Evolutionary conservation across 2,113 vertebrate species (phyloP).

Genomic region (Gymnorhina tibicen): DNA sequence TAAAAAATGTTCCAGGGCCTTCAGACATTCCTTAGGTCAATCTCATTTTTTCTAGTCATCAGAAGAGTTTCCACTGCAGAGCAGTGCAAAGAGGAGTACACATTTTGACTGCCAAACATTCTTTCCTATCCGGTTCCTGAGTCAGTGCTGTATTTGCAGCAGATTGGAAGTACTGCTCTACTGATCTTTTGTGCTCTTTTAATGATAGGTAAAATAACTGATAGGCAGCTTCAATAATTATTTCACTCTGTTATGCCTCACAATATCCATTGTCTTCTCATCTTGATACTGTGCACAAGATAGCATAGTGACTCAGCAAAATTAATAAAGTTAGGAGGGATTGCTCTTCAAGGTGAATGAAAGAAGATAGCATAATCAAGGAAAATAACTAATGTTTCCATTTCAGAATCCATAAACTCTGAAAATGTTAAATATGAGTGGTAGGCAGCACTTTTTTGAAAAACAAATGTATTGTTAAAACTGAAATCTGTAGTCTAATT

Average conservation of each 20-base stretch:
- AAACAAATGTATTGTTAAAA: not conserved
- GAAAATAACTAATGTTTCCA: not conserved
- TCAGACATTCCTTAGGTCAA: not conserved
- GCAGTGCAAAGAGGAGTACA: not conserved
- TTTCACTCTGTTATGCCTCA: not conserved
- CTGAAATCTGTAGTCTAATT: not conserved
- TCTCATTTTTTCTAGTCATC: not conserved
- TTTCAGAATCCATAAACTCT: not conserved
- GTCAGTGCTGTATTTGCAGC: not conserved
- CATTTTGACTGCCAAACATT: not conserved
- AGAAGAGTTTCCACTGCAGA: not conserved
- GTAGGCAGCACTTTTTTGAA: not conserved
- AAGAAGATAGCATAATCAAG: not conserved
- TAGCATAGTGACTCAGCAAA: not conserved
- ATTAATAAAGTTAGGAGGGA: not conserved
- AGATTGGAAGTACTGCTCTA: not conserved
- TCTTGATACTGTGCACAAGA: not conserved
- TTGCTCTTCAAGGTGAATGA: not conserved
- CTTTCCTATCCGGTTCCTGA: not conserved
- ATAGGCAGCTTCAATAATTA: not conserved
- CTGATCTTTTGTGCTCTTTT: not conserved
- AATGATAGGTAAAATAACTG: not conserved
- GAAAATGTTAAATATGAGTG: not conserved
- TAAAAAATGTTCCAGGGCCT: not conserved
- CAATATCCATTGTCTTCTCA: not conserved